Base-by-base conservation (phyloP, 2,113 vertebrate species). In the Hemibagrus wyckioides region DNA sequence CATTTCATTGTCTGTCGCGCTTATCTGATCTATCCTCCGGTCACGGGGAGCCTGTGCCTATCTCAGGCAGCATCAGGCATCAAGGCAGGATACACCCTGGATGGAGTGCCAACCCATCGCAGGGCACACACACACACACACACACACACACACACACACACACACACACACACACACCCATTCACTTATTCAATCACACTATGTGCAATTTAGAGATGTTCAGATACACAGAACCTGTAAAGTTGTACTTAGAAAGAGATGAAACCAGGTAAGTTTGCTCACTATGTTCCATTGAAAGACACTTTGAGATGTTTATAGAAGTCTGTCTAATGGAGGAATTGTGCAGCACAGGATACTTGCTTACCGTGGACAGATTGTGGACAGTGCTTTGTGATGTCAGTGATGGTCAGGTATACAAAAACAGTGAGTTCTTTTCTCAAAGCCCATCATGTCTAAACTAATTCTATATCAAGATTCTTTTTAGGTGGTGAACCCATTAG, bases 401-500 rank as follows among this genome's bases (percentile, higher is more conserved):
- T n/a, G n/a, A n/a, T n/a, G n/a, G n/a, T n/a, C n/a, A n/a, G n/a
- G n/a, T n/a, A n/a, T n/a, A n/a, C n/a, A n/a, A n/a, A n/a, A n/a
- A n/a, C n/a, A n/a, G n/a, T n/a, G n/a, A n/a, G n/a, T n/a, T n/a
- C n/a, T n/a, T n/a, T n/a, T n/a, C n/a, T n/a, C n/a, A n/a, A 86
- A 86, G 28, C 63, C 82, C 1, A 81, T 86, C 11, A 63, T 63
- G 59, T 63, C 59, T 63, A 63, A 63, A 63, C 59, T 63, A 63
- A 63, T 63, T 54, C 52, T 88, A 6, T 85, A 85, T 76, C 89
- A 90, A 48, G 80, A 89, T 85, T 77, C 50, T 0, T 90, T 90
- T 83, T 85, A 86, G 39, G 59, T 89, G 30, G 86, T 88, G 9
- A 90, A 89, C 73, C 85, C 88, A 9, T 67, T 89, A 59, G 73